Percentiles rank a stretch among this genome's conserved stretches.
Conservation (phyloP, 2,113 vertebrate species). For the Vidua macroura region DNA sequence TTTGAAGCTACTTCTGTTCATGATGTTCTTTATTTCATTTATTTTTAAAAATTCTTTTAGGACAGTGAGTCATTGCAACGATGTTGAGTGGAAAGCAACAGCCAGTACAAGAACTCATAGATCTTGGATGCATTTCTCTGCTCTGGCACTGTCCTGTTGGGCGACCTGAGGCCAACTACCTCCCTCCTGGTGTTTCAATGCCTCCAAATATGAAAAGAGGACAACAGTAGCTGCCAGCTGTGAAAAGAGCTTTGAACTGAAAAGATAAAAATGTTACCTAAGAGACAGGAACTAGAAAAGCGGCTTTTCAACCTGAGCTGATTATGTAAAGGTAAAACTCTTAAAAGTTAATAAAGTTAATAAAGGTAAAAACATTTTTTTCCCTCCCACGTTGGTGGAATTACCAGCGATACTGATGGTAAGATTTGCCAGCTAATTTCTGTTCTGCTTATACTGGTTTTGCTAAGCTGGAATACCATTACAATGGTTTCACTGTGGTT, state of each 20-base stretch:
- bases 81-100: neutral
- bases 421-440: neutral
- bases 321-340: neutral
- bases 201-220: neutral
- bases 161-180: neutral
- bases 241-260: neutral
- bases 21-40: neutral
- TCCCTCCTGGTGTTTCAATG: neutral
- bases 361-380: neutral
- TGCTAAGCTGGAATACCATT: neutral
- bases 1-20: neutral
- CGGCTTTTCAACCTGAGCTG: neutral
- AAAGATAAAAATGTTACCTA: neutral
- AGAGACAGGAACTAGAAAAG: neutral
- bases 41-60: neutral
- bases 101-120: neutral
- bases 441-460: neutral
- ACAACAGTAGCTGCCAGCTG: neutral
- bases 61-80: neutral
- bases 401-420: neutral
- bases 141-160: neutral
- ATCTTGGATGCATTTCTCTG: neutral
- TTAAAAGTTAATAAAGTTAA: neutral
- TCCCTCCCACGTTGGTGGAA: rapidly evolving
- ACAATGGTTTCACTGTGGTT: neutral